These are phyloP conservation scores for Drosophila neonasuta DNA, from an alignment of 2,888 invertebrate genomes.

Conservation along the genomic window DNA sequence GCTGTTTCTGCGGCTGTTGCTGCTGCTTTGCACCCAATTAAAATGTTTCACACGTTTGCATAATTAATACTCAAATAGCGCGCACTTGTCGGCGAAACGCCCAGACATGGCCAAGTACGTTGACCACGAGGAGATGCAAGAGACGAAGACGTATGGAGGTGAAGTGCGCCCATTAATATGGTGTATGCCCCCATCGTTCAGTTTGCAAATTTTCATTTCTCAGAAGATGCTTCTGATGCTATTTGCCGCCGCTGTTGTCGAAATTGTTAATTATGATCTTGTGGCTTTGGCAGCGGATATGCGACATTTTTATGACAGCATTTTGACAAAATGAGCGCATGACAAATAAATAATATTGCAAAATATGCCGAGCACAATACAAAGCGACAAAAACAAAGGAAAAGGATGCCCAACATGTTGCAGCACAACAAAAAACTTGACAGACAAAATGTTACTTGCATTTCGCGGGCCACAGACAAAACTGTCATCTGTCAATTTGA, in stretches of 20 bases:
- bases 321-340: slow-evolving; percentile 61
- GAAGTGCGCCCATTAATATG: slow-evolving; percentile 15
- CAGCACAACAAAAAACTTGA: slow-evolving; percentile 35
- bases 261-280: slow-evolving; percentile 75
- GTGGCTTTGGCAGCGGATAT: slow-evolving; percentile 1
- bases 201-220: slow-evolving; percentile 64
- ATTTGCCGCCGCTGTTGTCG: slow-evolving; percentile 35
- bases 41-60: slow-evolving; percentile 82
- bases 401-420: slow-evolving; percentile 42
- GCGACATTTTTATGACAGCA: slow-evolving; percentile 49
- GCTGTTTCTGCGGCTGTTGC: slow-evolving; percentile 23
- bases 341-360: slow-evolving; percentile 74
- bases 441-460: slow-evolving; percentile 65
- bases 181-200: slow-evolving; percentile 21
- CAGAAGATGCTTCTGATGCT: slow-evolving; percentile 49
- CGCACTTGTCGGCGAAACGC: slow-evolving; percentile 64
- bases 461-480: slow-evolving; percentile 57
- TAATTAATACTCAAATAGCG: slow-evolving; percentile 82
- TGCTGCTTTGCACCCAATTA: slow-evolving; percentile 79
- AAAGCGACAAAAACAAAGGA: slow-evolving; percentile 10
- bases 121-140: neutral
- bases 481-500: slow-evolving; percentile 81
- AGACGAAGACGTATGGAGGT: neutral
- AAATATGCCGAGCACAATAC: slow-evolving; percentile 33
- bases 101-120: slow-evolving; percentile 33